These are phyloP conservation scores for Eupithecia exiguata DNA, from an alignment of 2,888 invertebrate genomes.

Conservation along the genomic window DNA sequence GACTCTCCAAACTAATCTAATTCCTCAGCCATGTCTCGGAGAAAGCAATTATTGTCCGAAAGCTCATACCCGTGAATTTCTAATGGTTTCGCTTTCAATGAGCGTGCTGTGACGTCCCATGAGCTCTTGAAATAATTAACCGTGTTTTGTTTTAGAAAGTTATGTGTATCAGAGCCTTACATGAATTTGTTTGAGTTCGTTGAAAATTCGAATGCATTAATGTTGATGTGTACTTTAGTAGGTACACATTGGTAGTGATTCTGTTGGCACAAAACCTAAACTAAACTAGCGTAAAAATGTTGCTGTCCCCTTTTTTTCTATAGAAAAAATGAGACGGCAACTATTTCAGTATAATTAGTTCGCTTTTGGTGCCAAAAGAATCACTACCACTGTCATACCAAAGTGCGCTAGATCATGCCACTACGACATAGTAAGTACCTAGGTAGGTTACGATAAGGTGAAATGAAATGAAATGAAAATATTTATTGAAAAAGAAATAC, in stretches of 20 bases:
- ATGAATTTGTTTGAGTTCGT: neutral
- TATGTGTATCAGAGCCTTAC: slow-evolving; percentile 9
- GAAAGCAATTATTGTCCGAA: slow-evolving; percentile 43
- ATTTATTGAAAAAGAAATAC: too few species aligned
- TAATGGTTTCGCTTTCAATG: slow-evolving; percentile 41
- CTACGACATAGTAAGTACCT: too few species aligned
- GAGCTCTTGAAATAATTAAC: slow-evolving; percentile 29
- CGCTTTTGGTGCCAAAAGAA: too few species aligned
- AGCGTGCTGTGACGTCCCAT: slow-evolving; percentile 23
- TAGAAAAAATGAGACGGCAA: too few species aligned
- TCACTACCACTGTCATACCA: too few species aligned
- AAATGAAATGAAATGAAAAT: too few species aligned
- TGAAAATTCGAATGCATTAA: neutral
- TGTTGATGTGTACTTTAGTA: neutral
- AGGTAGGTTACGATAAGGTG: too few species aligned
- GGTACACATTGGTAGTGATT: neutral
- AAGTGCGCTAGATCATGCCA: too few species aligned
- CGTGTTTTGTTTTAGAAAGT: slow-evolving; percentile 36
- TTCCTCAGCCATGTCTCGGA: slow-evolving; percentile 38
- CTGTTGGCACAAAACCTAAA: too few species aligned
- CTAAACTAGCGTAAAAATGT: too few species aligned
- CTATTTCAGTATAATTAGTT: too few species aligned
- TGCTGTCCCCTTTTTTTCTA: too few species aligned
- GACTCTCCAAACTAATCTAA: slow-evolving; percentile 29
- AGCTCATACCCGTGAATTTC: slow-evolving; percentile 42